Base-by-base conservation (phyloP, 2,113 vertebrate genomes). In the Seriola dumerili region DNA sequence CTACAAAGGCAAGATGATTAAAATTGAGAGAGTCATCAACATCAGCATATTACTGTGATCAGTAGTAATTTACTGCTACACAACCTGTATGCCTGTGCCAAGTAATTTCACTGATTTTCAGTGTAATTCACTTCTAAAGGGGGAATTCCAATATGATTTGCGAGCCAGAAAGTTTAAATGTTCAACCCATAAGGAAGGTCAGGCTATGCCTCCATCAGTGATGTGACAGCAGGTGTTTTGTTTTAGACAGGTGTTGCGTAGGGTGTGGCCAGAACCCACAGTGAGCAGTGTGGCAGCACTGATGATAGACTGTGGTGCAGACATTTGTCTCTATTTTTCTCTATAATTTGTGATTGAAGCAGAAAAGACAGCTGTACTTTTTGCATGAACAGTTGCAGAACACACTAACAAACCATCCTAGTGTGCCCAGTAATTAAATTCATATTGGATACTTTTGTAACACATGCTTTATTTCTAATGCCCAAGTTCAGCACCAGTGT, bases 311-410 rank as follows among this genome's bases (percentile, higher is more conserved):
- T 58, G 36, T 17, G 4, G 34, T 29, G 65, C 13, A 58, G 69
- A 29, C 32, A 29, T 61, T 13, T n/a, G 4, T 46, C 17, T 36
- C 7, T 23, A 17, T 13, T 62, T 34, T 36, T 61, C 25, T 16
- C 42, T 62, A 11, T 34, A 67, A 61, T 68, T 57, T 76, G 16
- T 32, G 16, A 71, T 38, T 82, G 5, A 17, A 9, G 25, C 52
- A n/a, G 50, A 59, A 54, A 65, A 54, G 40, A 68, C 0, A 54
- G 65, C 46, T 76, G 32, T 73, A 48, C 62, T 78, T 70, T 62
- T 40, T 36, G 29, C 19, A n/a, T 38, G n/a, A 25, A 55, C 54
- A 55, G 54, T n/a, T 55, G 54, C 54, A 23, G 21, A 55, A 25
- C n/a, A 23, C 52, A 55, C 54, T 25, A 55, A 55, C 54, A 55